phyloP scores from a whole-genome alignment of 2,888 invertebrate genomes.

The Cheilosia soror region DNA sequence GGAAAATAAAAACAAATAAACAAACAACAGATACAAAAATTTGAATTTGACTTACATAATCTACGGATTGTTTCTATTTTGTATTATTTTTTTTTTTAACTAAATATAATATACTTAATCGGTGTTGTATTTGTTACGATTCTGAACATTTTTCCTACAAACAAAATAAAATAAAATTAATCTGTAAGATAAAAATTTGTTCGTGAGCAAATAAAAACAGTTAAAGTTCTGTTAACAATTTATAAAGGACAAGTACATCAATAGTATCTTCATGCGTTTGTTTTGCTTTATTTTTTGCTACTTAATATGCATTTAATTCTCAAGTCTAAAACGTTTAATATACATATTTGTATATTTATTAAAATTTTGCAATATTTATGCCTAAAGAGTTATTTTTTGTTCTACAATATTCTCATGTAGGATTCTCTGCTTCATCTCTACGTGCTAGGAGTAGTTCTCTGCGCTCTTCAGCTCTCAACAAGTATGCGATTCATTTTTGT shows the following conservation, averaged over 20 bases:
- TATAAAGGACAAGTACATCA: background rate
- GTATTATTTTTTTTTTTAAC: slow-evolving; percentile 6
- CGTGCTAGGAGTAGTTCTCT: slow-evolving; percentile 28
- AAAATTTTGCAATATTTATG: slow-evolving; percentile 65
- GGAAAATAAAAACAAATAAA: slow-evolving; percentile 29
- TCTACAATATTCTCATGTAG: slow-evolving; percentile 41
- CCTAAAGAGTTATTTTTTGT: slow-evolving; percentile 57
- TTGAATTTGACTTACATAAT: slow-evolving; percentile 18
- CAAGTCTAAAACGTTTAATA: slow-evolving; percentile 53
- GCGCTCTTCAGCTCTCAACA: slow-evolving; percentile 60
- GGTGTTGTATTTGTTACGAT: slow-evolving; percentile 26
- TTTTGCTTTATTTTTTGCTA: slow-evolving; percentile 28
- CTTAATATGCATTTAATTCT: slow-evolving; percentile 39
- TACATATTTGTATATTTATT: slow-evolving; percentile 33
- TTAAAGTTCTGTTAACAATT: slow-evolving; percentile 3
- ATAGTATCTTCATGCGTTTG: slow-evolving; percentile 8
- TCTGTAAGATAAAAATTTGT: slow-evolving; percentile 14
- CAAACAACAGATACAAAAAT: background rate
- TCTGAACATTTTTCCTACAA: slow-evolving; percentile 18
- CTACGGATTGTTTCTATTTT: slow-evolving; percentile 6
- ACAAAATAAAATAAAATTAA: slow-evolving; percentile 14
- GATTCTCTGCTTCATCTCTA: slow-evolving; percentile 5
- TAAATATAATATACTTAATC: slow-evolving; percentile 37
- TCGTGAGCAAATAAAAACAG: slow-evolving; percentile 25
- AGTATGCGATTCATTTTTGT: background rate